These are phyloP conservation scores for Dryobota labecula DNA, from an alignment of 2,888 invertebrate species.

Conservation along the genomic window DNA sequence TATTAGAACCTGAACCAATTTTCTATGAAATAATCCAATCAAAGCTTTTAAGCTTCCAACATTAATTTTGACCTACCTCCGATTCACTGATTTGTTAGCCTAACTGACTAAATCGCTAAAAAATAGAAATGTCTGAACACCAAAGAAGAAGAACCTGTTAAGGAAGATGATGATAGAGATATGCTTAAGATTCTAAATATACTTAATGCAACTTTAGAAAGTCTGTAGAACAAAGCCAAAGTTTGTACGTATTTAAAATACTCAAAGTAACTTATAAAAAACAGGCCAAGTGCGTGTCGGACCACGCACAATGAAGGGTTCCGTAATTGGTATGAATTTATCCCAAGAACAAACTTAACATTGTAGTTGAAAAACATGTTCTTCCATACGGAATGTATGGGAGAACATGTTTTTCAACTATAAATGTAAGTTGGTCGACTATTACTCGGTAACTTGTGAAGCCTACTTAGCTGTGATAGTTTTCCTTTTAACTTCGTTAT, in stretches of 20 bases:
- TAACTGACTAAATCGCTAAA: not conserved
- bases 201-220: not conserved
- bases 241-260: not conserved
- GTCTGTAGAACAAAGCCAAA: not conserved
- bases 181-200: not conserved
- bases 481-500: too few species aligned
- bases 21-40: not conserved
- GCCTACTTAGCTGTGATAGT: too few species aligned
- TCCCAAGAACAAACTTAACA: too few species aligned
- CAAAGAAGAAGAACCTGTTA: not conserved
- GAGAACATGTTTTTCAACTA: too few species aligned
- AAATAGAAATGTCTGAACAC: not conserved
- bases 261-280: not conserved
- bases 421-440: too few species aligned
- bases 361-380: too few species aligned
- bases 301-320: too few species aligned
- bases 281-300: too few species aligned
- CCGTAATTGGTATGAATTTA: too few species aligned
- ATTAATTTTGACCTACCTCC: not conserved
- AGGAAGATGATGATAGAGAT: not conserved
- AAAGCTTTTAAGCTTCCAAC: not conserved
- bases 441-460: too few species aligned
- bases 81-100: not conserved
- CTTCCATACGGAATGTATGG: too few species aligned
- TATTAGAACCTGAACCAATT: not conserved